Percentiles rank a stretch among this genome's conserved stretches.
These are phyloP conservation scores for Alloscopus bannaensis DNA, from an alignment of 2,888 invertebrate species.

Conservation along the genomic window DNA sequence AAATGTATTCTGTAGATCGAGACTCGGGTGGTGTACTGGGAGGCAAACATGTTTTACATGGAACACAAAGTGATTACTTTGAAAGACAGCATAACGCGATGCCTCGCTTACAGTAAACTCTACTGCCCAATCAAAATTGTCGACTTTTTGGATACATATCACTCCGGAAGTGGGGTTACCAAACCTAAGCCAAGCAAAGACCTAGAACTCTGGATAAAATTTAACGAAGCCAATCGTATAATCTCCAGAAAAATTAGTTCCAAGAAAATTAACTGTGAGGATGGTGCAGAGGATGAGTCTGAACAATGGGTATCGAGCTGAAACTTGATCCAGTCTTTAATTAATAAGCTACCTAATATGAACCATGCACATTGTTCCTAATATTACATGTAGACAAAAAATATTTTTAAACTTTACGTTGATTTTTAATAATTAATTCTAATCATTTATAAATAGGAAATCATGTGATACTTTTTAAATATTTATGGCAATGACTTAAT, in stretches of 20 bases:
- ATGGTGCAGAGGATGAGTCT: not conserved
- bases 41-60: slow-evolving; percentile 88
- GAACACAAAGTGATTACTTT: slow-evolving; percentile 89
- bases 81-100: slow-evolving; percentile 86
- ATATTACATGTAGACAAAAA: too few relatives aligned
- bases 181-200: slow-evolving; percentile 82
- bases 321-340: not conserved
- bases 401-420: too few relatives aligned
- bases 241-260: slow-evolving; percentile 83
- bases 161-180: slow-evolving; percentile 78
- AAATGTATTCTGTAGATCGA: too few relatives aligned
- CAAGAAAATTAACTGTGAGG: not conserved
- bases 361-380: too few relatives aligned
- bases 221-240: slow-evolving; percentile 87
- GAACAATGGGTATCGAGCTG: slow-evolving; percentile 6
- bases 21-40: slow-evolving; percentile 84
- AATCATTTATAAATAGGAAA: too few relatives aligned
- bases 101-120: slow-evolving; percentile 86
- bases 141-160: slow-evolving; percentile 81
- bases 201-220: slow-evolving; percentile 85
- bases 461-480: too few relatives aligned
- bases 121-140: slow-evolving; percentile 80
- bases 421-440: too few relatives aligned
- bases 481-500: too few relatives aligned
- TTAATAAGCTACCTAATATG: too few relatives aligned